A percentile compares a stretch with the other conserved stretches of the same genome.
phyloP scores from a whole-genome alignment of 2,888 invertebrate genomes.

The Brenthis ino region DNA sequence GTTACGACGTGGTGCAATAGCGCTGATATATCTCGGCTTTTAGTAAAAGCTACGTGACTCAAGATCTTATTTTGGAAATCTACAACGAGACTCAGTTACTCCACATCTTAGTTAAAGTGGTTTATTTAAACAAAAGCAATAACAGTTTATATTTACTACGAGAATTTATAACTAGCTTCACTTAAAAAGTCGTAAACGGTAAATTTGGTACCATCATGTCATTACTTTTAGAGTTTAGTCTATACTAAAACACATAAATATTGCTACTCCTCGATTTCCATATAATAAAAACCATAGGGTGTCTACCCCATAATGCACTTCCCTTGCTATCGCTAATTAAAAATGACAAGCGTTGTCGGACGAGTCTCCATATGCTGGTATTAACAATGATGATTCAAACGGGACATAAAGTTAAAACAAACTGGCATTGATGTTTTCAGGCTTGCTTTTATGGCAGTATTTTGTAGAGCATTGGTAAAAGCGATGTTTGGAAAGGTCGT shows the following conservation, averaged over 20 bases:
- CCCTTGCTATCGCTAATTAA: constrained; percentile 47
- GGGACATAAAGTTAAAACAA: constrained; percentile 33
- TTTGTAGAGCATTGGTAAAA: constrained; percentile 68
- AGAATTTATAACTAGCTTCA: constrained; percentile 10
- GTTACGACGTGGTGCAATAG: constrained; percentile 19
- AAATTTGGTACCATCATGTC: neutral
- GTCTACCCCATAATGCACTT: constrained; percentile 49
- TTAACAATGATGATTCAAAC: constrained; percentile 35
- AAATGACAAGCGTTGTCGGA: constrained; percentile 41
- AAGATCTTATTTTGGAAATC: constrained; percentile 32
- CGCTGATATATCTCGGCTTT: constrained; percentile 15
- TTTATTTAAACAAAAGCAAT: constrained; percentile 23
- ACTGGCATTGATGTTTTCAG: constrained; percentile 42
- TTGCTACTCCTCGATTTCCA: constrained; percentile 16
- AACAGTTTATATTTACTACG: constrained; percentile 7
- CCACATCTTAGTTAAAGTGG: constrained; percentile 12
- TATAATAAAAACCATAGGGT: constrained; percentile 29
- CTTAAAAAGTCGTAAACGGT: constrained; percentile 15
- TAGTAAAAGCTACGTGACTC: constrained; percentile 30
- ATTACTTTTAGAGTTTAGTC: constrained; percentile 20
- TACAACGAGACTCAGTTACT: constrained; percentile 21
- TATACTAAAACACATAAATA: constrained; percentile 13
- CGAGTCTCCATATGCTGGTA: constrained; percentile 27
- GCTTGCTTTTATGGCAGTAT: constrained; percentile 57
- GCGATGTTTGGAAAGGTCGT: constrained; percentile 70